Evolutionary conservation across 2,113 vertebrate species (phyloP).

Genomic region (Macroglossus sobrinus): DNA sequence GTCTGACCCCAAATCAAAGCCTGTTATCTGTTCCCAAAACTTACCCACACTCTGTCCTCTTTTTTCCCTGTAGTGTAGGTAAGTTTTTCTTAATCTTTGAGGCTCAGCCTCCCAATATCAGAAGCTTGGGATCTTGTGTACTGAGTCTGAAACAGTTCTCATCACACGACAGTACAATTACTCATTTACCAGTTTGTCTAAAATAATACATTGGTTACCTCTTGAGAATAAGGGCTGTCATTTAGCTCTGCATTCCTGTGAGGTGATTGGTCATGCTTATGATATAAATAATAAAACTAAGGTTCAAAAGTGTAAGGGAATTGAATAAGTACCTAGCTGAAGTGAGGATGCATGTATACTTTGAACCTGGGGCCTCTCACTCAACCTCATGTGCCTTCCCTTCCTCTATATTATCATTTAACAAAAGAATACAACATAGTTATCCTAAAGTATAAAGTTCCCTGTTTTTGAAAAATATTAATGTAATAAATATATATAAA

Average conservation of each 20-base stretch:
- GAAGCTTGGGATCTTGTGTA: background rate
- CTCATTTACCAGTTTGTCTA: background rate
- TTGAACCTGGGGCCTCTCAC: background rate
- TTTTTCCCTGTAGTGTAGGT: background rate
- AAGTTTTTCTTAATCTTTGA: background rate
- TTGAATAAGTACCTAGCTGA: background rate
- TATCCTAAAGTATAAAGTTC: background rate
- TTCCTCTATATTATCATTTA: background rate
- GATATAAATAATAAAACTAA: background rate
- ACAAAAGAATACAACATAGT: background rate
- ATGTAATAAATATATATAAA: background rate
- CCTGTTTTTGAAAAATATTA: background rate
- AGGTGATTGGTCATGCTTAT: background rate
- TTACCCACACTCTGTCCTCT: background rate
- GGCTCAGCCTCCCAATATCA: background rate
- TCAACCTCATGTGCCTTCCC: background rate
- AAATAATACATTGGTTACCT: background rate
- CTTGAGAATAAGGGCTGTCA: background rate
- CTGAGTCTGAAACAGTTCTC: background rate
- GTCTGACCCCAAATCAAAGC: background rate
- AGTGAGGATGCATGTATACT: background rate
- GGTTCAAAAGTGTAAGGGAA: background rate
- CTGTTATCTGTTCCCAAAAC: background rate
- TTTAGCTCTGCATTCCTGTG: background rate
- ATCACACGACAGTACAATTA: background rate